Conservation (phyloP, 2,113 vertebrate species). For the Sula dactylatra region DNA sequence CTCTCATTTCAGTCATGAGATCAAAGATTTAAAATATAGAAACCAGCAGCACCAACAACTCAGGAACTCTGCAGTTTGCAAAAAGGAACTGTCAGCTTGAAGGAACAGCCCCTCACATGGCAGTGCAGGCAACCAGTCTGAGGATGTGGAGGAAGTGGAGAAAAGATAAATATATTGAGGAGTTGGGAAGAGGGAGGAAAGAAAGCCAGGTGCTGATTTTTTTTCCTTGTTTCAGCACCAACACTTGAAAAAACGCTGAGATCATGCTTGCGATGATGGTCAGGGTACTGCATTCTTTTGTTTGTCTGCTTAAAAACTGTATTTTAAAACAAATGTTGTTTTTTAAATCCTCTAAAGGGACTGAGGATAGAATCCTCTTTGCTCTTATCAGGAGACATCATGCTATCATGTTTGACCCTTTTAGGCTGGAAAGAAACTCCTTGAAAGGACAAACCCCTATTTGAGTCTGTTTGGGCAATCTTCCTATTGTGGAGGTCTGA, state of each 20-base stretch:
- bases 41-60: neutral
- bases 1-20: neutral
- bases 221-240: neutral
- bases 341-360: neutral
- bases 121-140: neutral
- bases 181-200: neutral
- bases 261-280: neutral
- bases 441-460: neutral
- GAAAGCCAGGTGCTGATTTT: neutral
- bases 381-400: neutral
- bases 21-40: neutral
- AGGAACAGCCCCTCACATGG: neutral
- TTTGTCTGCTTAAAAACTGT: neutral
- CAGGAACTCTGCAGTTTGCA: neutral
- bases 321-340: neutral
- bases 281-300: neutral
- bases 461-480: neutral
- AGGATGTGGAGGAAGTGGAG: neutral
- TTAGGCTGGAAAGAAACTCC: neutral
- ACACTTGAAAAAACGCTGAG: neutral
- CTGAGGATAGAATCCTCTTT: neutral
- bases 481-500: neutral
- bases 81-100: neutral
- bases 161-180: neutral
- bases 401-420: neutral